A percentile compares a stretch with the other conserved stretches of the same genome.
Evolutionary conservation across 1,140 invertebrate genomes (phyloP).

Genomic region (Aphis gossypii): DNA sequence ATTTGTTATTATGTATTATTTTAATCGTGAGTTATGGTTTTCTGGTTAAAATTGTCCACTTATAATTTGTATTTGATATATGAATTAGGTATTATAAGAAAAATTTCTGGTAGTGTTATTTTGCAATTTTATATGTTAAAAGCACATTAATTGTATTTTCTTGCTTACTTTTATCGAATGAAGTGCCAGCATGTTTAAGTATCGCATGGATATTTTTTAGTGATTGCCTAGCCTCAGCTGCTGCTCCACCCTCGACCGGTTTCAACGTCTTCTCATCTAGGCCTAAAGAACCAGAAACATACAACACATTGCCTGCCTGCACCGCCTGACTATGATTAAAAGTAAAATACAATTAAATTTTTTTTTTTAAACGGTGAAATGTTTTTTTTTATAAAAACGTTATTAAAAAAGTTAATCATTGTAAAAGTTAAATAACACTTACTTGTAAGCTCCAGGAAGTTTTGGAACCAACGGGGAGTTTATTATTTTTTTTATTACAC

Average conservation of each 20-base stretch:
- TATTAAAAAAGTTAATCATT: background rate
- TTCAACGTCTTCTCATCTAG: constrained; percentile 47
- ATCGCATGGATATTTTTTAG: constrained; percentile 48
- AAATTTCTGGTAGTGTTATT: background rate
- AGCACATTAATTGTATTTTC: background rate
- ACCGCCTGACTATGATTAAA: constrained; percentile 16
- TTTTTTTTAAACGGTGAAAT: constrained; percentile 16
- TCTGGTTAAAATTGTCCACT: too few relatives aligned
- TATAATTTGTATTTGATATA: too few relatives aligned
- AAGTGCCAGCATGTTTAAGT: constrained; percentile 44
- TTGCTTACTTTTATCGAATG: constrained; percentile 12
- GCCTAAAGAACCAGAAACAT: constrained; percentile 46
- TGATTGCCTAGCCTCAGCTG: constrained; percentile 43
- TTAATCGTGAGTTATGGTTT: background rate
- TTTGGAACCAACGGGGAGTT: constrained; percentile 47
- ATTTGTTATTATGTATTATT: background rate
- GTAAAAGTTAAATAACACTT: constrained; percentile 15
- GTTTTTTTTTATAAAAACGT: background rate
- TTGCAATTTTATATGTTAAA: background rate
- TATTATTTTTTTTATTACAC: constrained; percentile 35
- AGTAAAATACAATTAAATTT: constrained; percentile 23
- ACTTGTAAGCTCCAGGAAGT: constrained; percentile 20
- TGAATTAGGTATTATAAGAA: background rate
- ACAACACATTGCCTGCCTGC: constrained; percentile 42
- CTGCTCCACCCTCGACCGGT: constrained; percentile 41